A percentile compares a stretch with the other conserved stretches of the same genome.
phyloP scores from a whole-genome alignment of 1,140 invertebrate species.

The Amyelois transitella region DNA sequence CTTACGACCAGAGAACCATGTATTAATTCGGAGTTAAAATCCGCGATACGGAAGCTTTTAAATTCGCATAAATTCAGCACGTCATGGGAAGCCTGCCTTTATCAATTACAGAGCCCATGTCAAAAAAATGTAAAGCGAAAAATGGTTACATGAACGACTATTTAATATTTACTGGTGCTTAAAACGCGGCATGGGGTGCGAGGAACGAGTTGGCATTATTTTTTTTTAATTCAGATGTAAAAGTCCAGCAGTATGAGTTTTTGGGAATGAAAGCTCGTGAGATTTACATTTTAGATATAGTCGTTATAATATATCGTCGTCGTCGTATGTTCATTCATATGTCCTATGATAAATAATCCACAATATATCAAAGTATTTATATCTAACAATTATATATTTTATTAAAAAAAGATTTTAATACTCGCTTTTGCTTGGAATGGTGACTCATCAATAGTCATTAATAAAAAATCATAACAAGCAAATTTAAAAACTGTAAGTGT shows the following conservation, averaged over 20 bases:
- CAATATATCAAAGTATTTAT: too few species aligned
- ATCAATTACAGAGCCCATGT: conserved; percentile 60
- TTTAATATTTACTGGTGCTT: conserved; percentile 47
- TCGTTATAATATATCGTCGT: too few species aligned
- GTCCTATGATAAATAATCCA: too few species aligned
- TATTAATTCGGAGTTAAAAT: conserved; percentile 61
- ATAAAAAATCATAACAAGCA: too few species aligned
- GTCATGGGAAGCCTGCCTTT: conserved; percentile 55
- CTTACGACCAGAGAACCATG: background rate
- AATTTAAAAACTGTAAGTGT: too few species aligned
- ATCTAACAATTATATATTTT: too few species aligned
- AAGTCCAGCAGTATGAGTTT: background rate
- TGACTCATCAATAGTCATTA: too few species aligned
- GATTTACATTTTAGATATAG: background rate
- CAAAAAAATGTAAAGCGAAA: conserved; percentile 41
- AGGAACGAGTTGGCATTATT: background rate
- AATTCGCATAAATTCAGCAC: conserved; percentile 64
- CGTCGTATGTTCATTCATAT: too few species aligned
- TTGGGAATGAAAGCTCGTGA: background rate
- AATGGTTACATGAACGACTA: conserved; percentile 27
- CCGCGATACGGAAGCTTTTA: conserved; percentile 58
- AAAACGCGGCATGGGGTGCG: background rate
- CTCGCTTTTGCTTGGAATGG: too few species aligned
- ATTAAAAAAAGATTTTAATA: too few species aligned
- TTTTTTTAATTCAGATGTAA: background rate